phyloP scores from a whole-genome alignment of 2,888 invertebrate species.

The Phyllotreta striolata region DNA sequence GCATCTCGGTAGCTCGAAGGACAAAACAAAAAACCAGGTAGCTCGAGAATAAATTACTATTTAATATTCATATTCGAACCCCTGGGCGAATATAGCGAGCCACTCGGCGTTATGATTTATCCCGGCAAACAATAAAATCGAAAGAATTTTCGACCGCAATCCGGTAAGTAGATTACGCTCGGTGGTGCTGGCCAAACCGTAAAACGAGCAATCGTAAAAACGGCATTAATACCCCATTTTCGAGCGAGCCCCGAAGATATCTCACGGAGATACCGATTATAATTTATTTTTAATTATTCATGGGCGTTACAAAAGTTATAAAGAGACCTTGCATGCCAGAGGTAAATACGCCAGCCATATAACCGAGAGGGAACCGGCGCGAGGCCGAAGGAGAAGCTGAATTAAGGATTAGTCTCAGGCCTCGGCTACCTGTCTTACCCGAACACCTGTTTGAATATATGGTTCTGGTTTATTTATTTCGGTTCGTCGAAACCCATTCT shows the following conservation, averaged over 20 bases:
- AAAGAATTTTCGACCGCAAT: too few relatives aligned
- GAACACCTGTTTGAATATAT: slow-evolving; percentile 44
- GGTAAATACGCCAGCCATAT: slow-evolving; percentile 18
- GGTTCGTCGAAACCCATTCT: slow-evolving; percentile 12
- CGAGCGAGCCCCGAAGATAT: slow-evolving; percentile 11
- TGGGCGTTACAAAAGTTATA: slow-evolving; percentile 36
- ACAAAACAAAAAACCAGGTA: too few relatives aligned
- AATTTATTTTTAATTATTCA: slow-evolving; percentile 41
- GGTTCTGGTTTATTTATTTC: slow-evolving; percentile 33
- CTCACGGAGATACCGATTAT: slow-evolving; percentile 17
- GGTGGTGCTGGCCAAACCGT: too few relatives aligned
- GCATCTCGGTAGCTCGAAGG: too few relatives aligned
- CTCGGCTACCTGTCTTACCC: slow-evolving; percentile 47
- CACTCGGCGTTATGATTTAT: too few relatives aligned
- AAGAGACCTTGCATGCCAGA: slow-evolving; percentile 38
- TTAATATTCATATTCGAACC: too few relatives aligned
- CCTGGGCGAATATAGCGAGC: too few relatives aligned
- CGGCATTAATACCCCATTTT: slow-evolving; percentile 23
- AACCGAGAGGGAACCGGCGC: slow-evolving; percentile 21
- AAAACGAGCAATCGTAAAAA: slow-evolving; percentile 3
- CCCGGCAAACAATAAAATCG: too few relatives aligned
- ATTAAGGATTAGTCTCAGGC: slow-evolving; percentile 44
- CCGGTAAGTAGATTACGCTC: too few relatives aligned
- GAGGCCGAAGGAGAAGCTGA: slow-evolving; percentile 24
- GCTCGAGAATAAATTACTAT: too few relatives aligned